Evolutionary conservation across 1,140 invertebrate species (phyloP).

Genomic region (Galleria mellonella): DNA sequence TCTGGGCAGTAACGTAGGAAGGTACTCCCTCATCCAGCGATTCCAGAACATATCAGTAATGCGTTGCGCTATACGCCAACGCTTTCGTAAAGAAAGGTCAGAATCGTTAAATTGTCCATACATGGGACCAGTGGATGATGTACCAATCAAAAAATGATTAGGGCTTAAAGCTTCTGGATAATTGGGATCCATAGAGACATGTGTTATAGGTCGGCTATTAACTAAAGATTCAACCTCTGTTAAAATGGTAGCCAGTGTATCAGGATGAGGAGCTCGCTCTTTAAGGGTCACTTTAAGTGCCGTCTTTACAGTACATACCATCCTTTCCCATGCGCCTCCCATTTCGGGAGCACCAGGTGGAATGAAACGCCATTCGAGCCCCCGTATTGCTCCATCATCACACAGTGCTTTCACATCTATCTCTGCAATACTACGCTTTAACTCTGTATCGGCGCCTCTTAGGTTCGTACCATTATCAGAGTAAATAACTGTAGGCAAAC

Average conservation of each 20-base stretch:
- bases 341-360: slow-evolving; percentile 35
- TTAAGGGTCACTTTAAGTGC: slow-evolving; percentile 1
- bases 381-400: not conserved
- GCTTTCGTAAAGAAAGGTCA: not conserved
- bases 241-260: slow-evolving; percentile 4
- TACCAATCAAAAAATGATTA: slow-evolving; percentile 6
- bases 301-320: slow-evolving; percentile 8
- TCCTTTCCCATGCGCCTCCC: slow-evolving; percentile 15
- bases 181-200: not conserved
- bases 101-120: not conserved
- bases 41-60: not conserved
- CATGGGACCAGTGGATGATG: not conserved
- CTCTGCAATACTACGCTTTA: slow-evolving; percentile 10
- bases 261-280: slow-evolving; percentile 2
- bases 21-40: slow-evolving; percentile 2
- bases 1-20: slow-evolving; percentile 3
- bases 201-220: slow-evolving; percentile 8
- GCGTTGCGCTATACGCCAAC: slow-evolving; percentile 1
- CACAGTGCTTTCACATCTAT: slow-evolving; percentile 5
- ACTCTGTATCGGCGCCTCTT: slow-evolving; percentile 20
- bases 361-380: slow-evolving; percentile 35
- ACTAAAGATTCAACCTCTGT: slow-evolving; percentile 11
- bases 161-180: not conserved
- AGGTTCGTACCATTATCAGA: slow-evolving; percentile 39
- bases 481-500: slow-evolving; percentile 9